A percentile compares a stretch with the other conserved stretches of the same genome.
phyloP scores from a whole-genome alignment of 2,888 invertebrate species.

The Mamestra brassicae region DNA sequence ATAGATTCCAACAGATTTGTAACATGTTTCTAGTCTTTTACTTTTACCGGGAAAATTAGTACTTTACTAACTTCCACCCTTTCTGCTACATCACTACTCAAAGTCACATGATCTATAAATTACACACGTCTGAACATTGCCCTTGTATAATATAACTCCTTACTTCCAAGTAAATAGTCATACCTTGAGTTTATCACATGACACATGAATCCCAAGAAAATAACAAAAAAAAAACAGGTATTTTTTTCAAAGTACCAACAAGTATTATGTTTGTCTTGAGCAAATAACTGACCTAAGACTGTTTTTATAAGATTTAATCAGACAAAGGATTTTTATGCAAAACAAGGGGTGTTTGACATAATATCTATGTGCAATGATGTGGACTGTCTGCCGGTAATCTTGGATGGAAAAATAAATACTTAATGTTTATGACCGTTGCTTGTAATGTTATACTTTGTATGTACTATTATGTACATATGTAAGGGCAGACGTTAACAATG shows the following conservation, averaged over 20 bases:
- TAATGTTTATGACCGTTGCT: background rate
- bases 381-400: conserved; percentile 32
- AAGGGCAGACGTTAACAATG: background rate
- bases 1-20: no score
- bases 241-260: conserved; percentile 33
- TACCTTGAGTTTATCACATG: conserved; percentile 62
- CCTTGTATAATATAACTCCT: conserved; percentile 65
- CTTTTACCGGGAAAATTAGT: no score
- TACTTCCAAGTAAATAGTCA: conserved; percentile 60
- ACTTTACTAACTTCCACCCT: no score
- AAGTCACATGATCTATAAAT: conserved; percentile 32
- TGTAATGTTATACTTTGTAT: background rate
- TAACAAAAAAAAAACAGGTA: conserved; percentile 57
- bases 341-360: conserved; percentile 51
- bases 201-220: conserved; percentile 59
- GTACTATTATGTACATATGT: background rate
- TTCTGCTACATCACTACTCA: background rate
- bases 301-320: conserved; percentile 28
- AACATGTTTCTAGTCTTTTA: no score
- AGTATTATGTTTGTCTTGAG: conserved; percentile 23
- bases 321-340: conserved; percentile 63
- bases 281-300: conserved; percentile 67
- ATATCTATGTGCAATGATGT: conserved; percentile 32
- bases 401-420: conserved; percentile 26
- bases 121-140: conserved; percentile 42